Conservation (phyloP, 1,140 invertebrate species). For the fruit fly (Drosophila melanogaster) region DNA sequence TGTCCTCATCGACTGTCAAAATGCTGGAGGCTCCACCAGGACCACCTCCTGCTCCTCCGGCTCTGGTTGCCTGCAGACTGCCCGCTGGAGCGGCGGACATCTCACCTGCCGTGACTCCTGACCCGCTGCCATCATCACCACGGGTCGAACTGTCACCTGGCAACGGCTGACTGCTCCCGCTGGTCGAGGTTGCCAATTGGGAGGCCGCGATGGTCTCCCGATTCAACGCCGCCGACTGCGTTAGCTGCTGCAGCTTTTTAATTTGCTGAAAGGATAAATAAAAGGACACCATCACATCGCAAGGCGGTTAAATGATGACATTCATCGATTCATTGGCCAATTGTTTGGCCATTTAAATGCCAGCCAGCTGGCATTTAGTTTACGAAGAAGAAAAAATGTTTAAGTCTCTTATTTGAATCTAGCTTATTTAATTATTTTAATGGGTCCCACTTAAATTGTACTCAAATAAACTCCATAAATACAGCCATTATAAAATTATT, state of each 20-base stretch:
- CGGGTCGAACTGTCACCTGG: constrained; percentile 64
- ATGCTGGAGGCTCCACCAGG: constrained; percentile 50
- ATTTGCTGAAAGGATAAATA: constrained; percentile 76
- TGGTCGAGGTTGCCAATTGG: constrained; percentile 83
- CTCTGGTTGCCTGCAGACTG: constrained; percentile 53
- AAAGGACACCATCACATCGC: constrained; percentile 5
- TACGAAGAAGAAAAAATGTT: too few relatives aligned
- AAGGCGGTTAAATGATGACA: constrained; percentile 17
- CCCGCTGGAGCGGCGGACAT: constrained; percentile 32
- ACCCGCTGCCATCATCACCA: constrained; percentile 42
- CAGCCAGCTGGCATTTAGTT: too few relatives aligned
- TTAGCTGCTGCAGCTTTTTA: constrained; percentile 84
- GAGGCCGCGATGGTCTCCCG: constrained; percentile 84
- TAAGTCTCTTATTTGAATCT: too few relatives aligned
- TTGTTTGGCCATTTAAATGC: too few relatives aligned
- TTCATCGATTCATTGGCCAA: not conserved
- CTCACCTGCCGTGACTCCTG: constrained; percentile 9
- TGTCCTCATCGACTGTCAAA: constrained; percentile 80
- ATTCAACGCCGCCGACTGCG: constrained; percentile 83
- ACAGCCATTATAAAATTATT: too few relatives aligned
- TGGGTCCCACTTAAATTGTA: too few relatives aligned
- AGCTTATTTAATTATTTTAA: too few relatives aligned
- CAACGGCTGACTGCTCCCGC: constrained; percentile 50
- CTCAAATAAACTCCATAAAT: too few relatives aligned
- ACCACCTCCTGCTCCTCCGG: constrained; percentile 7